phyloP scores from a whole-genome alignment of 2,888 invertebrate species.

The Anorthoa munda region DNA sequence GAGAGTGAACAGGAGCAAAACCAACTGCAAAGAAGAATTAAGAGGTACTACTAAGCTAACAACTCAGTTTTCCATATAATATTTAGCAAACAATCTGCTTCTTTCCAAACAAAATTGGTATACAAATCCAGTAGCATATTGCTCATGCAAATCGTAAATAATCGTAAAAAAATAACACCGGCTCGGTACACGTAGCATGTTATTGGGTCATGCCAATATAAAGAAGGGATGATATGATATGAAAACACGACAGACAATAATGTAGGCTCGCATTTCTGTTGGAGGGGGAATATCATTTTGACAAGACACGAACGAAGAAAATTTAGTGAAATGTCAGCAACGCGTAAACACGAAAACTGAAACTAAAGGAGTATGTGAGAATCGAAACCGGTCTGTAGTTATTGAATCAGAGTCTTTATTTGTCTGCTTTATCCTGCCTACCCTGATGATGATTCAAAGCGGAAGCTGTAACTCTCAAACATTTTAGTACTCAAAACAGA shows the following conservation, averaged over 20 bases:
- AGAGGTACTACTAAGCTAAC: too few relatives aligned
- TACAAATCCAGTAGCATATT: slow-evolving; percentile 1
- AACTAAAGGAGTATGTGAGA: too few relatives aligned
- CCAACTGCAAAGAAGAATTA: too few relatives aligned
- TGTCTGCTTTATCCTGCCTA: too few relatives aligned
- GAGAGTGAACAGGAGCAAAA: background rate
- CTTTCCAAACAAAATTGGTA: background rate
- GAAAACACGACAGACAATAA: slow-evolving; percentile 24
- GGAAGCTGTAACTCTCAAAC: background rate
- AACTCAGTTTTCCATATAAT: background rate
- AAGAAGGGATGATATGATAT: slow-evolving; percentile 16
- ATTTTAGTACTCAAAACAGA: background rate
- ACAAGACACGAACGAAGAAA: background rate
- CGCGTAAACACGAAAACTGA: too few relatives aligned
- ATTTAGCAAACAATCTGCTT: background rate
- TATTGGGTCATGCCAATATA: slow-evolving; percentile 6
- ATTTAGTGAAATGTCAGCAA: background rate
- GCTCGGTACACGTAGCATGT: slow-evolving; percentile 13
- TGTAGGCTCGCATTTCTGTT: background rate
- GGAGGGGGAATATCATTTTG: background rate
- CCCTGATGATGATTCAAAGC: background rate
- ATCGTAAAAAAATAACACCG: slow-evolving; percentile 35
- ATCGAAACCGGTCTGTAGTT: too few relatives aligned
- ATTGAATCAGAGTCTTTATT: too few relatives aligned
- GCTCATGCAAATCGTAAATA: slow-evolving; percentile 9